Base-by-base conservation (phyloP, 2,113 vertebrate genomes). In the Odontophorus gujanensis region DNA sequence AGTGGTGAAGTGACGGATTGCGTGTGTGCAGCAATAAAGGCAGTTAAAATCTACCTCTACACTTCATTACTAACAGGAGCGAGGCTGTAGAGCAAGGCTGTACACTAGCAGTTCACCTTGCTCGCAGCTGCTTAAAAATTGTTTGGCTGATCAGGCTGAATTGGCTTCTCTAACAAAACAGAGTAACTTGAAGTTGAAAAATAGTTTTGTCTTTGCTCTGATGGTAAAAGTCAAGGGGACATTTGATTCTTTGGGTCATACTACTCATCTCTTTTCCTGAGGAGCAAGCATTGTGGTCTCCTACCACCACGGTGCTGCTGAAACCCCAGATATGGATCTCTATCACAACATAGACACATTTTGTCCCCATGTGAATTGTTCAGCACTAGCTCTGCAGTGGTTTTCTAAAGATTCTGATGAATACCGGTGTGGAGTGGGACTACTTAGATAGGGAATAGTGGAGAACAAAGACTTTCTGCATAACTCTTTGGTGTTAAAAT, bases 261-360 rank as follows among this genome's bases (percentile, higher is more conserved):
- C 28, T 43, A 43, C 30, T 76, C 61, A 13, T 19, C 30, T 48
- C n/a, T 28, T 83, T 69, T 34, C 50, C 45, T 82, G 13, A 6
- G 11, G 36, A 89, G 50, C 11, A 68, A 0, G 0, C 7, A 13
- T 8, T n/a, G 20, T 26, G 61, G 85, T n/a, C n/a, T 85, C 55
- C 6, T 77, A 34, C 47, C 8, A 47, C 25, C 12, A 5, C 5
- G n/a, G 20, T 9, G 20, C n/a, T 69, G 36, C 18, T 55, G 16
- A 90, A 38, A 30, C 8, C 21, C 26, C 47, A 47, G 76, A 42
- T 20, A 9, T 5, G 16, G 4, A 28, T 43, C 18, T 73, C 42
- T 75, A 18, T 26, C 26, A 53, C 28, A 75, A 32, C 28, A 55
- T 0, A 53, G 36, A 53, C 5, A 40, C 18, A 14, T 90, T 84